phyloP scores from a whole-genome alignment of 2,113 vertebrate species.

The Poicephalus meyeri region DNA sequence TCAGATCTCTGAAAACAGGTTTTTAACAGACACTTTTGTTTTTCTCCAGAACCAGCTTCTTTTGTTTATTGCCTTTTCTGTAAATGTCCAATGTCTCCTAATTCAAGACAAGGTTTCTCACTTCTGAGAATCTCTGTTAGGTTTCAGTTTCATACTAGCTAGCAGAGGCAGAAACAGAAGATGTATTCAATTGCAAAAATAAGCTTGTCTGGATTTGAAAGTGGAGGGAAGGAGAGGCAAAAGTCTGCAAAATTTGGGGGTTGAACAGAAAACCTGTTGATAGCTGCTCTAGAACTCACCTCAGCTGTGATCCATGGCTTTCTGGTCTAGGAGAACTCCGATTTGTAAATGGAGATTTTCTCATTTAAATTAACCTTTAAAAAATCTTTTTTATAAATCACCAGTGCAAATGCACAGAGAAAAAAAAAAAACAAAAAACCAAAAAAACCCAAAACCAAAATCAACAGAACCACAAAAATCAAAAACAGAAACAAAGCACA shows the following conservation, averaged over 20 bases:
- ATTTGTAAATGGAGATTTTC: background rate
- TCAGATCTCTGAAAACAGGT: background rate
- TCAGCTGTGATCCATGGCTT: background rate
- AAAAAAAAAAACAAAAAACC: background rate
- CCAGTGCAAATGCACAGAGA: background rate
- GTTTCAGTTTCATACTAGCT: background rate
- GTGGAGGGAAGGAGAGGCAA: background rate
- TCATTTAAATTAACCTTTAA: background rate
- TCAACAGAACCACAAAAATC: background rate
- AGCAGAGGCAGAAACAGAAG: background rate
- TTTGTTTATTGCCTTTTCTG: background rate
- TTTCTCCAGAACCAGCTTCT: background rate
- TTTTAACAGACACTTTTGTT: background rate
- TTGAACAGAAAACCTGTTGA: fast-evolving
- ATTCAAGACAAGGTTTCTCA: background rate
- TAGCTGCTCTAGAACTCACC: background rate
- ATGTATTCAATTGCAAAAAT: background rate
- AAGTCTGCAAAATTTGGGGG: background rate
- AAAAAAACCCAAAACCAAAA: background rate
- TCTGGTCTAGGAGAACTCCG: background rate
- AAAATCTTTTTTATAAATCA: background rate
- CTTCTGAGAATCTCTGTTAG: background rate
- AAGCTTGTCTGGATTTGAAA: background rate
- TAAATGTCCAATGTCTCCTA: background rate
- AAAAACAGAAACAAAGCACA: too few species aligned